Conservation (phyloP, 1,140 invertebrate species). For the Macrotrachela quadricornifera region DNA sequence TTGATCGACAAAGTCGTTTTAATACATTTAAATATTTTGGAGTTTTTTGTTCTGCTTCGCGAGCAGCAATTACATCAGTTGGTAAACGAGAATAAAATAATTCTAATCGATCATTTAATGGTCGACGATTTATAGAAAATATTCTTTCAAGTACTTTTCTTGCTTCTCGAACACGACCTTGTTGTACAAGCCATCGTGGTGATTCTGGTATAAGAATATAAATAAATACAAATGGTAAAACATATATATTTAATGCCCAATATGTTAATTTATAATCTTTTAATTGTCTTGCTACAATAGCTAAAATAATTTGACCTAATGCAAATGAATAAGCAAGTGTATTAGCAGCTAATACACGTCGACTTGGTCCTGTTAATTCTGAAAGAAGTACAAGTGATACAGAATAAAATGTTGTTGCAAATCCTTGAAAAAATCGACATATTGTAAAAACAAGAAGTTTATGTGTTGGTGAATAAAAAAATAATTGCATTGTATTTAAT, state of each 20-base stretch:
- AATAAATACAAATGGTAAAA: slow-evolving; percentile 2
- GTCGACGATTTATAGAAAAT: background rate
- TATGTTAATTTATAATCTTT: slow-evolving; percentile 1
- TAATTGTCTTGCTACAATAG: background rate
- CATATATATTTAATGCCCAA: slow-evolving; percentile 2
- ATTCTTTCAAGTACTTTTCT: slow-evolving; percentile 1
- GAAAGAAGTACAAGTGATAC: background rate
- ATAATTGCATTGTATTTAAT: slow-evolving; percentile 3
- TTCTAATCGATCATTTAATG: no score
- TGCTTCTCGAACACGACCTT: background rate
- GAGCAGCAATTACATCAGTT: no score
- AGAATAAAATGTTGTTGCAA: slow-evolving; percentile 2
- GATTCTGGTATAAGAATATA: slow-evolving; percentile 3
- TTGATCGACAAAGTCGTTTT: no score
- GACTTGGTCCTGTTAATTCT: slow-evolving; percentile 4
- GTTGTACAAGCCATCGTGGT: background rate
- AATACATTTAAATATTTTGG: no score
- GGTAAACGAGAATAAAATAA: no score
- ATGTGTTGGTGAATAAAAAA: background rate
- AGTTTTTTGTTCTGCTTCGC: no score
- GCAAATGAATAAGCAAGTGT: slow-evolving; percentile 1
- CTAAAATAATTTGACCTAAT: slow-evolving; percentile 3
- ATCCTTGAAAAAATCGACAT: slow-evolving; percentile 2
- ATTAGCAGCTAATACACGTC: background rate
- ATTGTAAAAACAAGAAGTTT: slow-evolving; percentile 6